Evolutionary conservation across 2,797 vertebrate species (phyloP).

Genomic region (Spea hammondii): DNA sequence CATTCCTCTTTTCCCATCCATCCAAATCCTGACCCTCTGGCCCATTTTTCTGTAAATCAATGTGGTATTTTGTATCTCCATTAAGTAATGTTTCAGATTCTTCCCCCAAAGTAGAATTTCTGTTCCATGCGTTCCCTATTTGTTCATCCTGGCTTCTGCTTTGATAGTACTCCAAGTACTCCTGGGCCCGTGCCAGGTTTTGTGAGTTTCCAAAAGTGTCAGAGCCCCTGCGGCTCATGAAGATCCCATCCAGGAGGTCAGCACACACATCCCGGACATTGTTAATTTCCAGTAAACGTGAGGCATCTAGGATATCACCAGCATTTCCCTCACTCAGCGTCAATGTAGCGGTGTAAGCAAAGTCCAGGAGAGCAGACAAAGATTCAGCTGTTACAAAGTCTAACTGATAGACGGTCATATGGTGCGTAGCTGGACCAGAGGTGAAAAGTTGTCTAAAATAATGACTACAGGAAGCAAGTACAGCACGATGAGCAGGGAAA

Average conservation of each 20-base stretch:
- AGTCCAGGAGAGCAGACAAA: constrained; percentile 91
- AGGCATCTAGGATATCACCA: constrained; percentile 89
- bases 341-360: constrained; percentile 95
- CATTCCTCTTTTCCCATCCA: constrained; percentile 73
- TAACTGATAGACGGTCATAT: constrained; percentile 91
- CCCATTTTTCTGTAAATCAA: constrained; percentile 62
- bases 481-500: constrained; percentile 96
- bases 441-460: constrained; percentile 99
- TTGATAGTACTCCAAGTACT: constrained; percentile 98
- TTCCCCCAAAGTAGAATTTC: constrained; percentile 69
- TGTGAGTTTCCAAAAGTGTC: constrained; percentile 80
- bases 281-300: constrained; percentile 88
- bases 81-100: constrained; percentile 77
- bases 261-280: constrained; percentile 93
- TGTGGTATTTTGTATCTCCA: constrained; percentile 68
- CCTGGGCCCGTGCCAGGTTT: constrained; percentile 86
- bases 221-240: constrained; percentile 72
- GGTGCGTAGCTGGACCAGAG: constrained; percentile 88
- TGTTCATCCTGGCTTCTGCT: constrained; percentile 82
- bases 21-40: constrained; percentile 65
- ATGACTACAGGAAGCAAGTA: constrained; percentile 93
- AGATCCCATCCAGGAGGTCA: constrained; percentile 89
- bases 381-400: constrained; percentile 92
- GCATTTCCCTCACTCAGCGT: constrained; percentile 91
- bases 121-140: constrained; percentile 75